A percentile compares a stretch with the other conserved stretches of the same genome.
Evolutionary conservation across 2,888 invertebrate genomes (phyloP).

Genomic region (Tinea pellionella): DNA sequence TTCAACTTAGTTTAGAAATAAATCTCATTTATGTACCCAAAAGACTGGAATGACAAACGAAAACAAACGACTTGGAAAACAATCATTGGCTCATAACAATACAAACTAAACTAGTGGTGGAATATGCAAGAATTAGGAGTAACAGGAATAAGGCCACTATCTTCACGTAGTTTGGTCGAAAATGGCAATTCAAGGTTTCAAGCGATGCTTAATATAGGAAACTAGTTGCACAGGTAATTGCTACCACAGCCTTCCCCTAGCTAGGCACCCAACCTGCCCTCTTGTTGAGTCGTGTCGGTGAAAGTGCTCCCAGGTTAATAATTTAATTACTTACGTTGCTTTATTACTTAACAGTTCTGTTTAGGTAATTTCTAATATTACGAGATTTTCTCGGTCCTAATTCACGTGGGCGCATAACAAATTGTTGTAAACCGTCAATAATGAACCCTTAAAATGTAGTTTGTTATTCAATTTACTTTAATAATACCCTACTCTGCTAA

Average conservation of each 20-base stretch:
- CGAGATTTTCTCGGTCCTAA: background rate
- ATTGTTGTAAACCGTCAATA: background rate
- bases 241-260: background rate
- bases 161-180: background rate
- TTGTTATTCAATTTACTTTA: no score
- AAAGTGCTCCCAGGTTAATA: conserved; percentile 37
- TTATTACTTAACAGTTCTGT: background rate
- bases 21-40: background rate
- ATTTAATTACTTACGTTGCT: conserved; percentile 36
- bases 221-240: conserved; percentile 9
- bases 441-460: background rate
- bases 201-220: background rate
- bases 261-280: conserved; percentile 1
- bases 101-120: background rate
- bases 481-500: no score
- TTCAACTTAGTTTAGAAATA: background rate
- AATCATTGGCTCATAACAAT: background rate
- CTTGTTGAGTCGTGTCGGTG: conserved; percentile 37
- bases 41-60: background rate
- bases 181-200: background rate
- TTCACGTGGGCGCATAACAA: background rate
- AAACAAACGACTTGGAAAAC: background rate
- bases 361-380: background rate
- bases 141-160: background rate
- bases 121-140: background rate